Evolutionary conservation across 2,888 invertebrate genomes (phyloP), one percentile per base, ranked within the genome.

Genomic region (Muschampia plurimacula): DNA sequence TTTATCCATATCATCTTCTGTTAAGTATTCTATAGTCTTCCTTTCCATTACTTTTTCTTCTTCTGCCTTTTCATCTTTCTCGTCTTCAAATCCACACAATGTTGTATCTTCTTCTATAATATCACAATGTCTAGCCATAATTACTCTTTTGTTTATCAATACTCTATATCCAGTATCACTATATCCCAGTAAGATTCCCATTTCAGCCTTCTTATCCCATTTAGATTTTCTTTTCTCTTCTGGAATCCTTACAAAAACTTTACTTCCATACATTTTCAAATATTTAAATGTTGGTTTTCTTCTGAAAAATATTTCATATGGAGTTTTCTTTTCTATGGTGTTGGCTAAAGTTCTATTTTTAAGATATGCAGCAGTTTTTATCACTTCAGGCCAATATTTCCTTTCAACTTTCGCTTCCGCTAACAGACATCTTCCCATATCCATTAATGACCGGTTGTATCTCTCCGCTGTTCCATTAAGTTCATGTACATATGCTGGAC

Each of bases 131-230:
- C 52, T 52, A 15, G 4, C 52, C 15, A 52, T 7, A 15, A 7
- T n/a, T 2, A 52, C 9, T 15, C 15, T 52, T 2, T 52, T 52
- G 15, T 15, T 52, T 52, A 52, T 9, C 4, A 52, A 15, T 52
- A 52, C 15, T 52, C 15, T 52, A 8, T 15, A 52, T 8, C 52
- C 52, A 52, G 15, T 15, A 15, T 52, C 52, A 8, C 15, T 52
- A 9, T 52, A 52, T 15, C 52, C 52, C 1, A 52, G 49, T 8
- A 52, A 52, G 8, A 52, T 52, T 52, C 52, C 52, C 8, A 52
- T 8, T 52, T 52, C 15, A 52, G 52, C 52, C 15, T 52, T 49
- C 15, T 52, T 52, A 52, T 52, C 52, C 52, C 52, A 52, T 52
- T 52, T 52, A 8, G 52, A 52, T 5, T 8, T 52, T 52, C 52